Base-by-base conservation (phyloP, 2,888 invertebrate species). In the Sialis lutaria region DNA sequence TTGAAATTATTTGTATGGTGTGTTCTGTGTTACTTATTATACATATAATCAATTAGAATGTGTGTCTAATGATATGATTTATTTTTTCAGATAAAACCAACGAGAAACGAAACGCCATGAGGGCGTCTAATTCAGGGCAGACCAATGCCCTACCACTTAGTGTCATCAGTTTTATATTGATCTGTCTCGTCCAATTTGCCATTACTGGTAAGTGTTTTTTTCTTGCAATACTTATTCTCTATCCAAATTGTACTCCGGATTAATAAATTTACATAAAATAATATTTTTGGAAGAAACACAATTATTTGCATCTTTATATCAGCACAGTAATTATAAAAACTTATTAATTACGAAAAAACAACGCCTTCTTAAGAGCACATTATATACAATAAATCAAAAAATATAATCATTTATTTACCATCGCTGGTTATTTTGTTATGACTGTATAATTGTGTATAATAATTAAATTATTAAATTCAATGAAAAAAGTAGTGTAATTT, bases 51-150 rank as follows among this genome's bases (percentile, higher is more conserved):
- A 22, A 2, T 22, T 22, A 22, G 22, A 22, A 22, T 22, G 22
- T 22, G 22, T 22, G 22, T 22, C 22, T 22, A 22, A 22, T 22
- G 22, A 22, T 22, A 2, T 22, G 22, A 22, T 22, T 22, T 22
- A 22, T 58, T 56, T 53, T 64, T 65, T 48, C 61, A 64, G 63
- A 46, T 47, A 33, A 39, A 49, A 46, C 44, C 44, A 45, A 50
- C 31, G 33, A 34, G 44, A 59, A 57, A 52, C 7, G 64, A 65
- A 67, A 64, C 69, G 70, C 68, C 65, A 71, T 70, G 70, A 65
- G 66, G 71, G 69, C 70, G 69, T 67, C 69, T 67, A 67, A 65
- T 63, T 65, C 64, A 62, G 64, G 67, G 60, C 62, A 22, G 22
- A 22, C 22, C 64, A 48, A 65, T 65, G 58, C 63, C 68, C 56